Percentiles rank a stretch among this genome's conserved stretches.
phyloP scores from a whole-genome alignment of 2,888 invertebrate genomes.

The Epiblema foenella region DNA sequence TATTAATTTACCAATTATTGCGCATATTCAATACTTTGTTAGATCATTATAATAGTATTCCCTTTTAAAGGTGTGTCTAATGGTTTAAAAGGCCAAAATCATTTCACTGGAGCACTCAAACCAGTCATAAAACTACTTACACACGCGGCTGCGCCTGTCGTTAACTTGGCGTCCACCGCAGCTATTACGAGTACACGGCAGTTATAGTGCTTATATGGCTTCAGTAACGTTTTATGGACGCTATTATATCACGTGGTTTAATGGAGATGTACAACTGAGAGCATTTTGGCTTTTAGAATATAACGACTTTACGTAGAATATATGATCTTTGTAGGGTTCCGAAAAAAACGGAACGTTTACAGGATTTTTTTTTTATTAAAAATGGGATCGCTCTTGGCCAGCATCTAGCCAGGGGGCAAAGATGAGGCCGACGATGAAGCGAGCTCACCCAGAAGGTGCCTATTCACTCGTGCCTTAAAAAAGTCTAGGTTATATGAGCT shows the following conservation, averaged over 20 bases:
- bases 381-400: no score
- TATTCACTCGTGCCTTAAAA: no score
- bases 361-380: no score
- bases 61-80: not conserved
- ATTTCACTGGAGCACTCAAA: slow-evolving; percentile 21
- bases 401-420: no score
- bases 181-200: slow-evolving; percentile 12
- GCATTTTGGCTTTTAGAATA: not conserved
- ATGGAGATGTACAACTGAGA: not conserved
- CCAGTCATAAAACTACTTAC: slow-evolving; percentile 18
- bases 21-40: no score
- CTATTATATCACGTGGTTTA: slow-evolving; percentile 7
- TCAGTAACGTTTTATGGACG: slow-evolving; percentile 11
- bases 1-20: not conserved
- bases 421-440: no score
- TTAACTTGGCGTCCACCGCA: slow-evolving; percentile 22
- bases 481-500: no score
- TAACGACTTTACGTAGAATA: not conserved
- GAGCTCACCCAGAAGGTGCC: no score
- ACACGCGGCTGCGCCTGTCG: slow-evolving; percentile 11
- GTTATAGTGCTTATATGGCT: slow-evolving; percentile 23
- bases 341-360: no score
- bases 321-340: no score
- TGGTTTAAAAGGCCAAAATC: slow-evolving; percentile 13
- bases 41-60: not conserved